phyloP scores from a whole-genome alignment of 2,113 vertebrate species.

The Gymnobelideus leadbeateri region DNA sequence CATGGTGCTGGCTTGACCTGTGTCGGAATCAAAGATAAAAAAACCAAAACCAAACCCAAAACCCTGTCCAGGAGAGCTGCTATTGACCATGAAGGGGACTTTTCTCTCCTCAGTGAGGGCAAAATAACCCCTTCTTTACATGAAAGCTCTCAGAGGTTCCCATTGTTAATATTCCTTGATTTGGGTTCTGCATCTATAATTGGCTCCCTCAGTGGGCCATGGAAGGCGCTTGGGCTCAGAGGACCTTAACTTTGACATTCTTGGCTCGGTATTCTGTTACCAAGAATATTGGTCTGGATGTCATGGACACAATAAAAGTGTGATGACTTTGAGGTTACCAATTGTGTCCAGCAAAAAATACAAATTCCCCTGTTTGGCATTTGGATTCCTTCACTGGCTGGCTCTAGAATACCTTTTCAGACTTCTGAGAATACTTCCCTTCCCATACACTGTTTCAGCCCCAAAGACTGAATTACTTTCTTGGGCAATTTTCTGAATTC shows the following conservation, averaged over 20 bases:
- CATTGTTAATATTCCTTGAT: too few species aligned
- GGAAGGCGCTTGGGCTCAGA: neutral
- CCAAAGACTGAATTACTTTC: too few species aligned
- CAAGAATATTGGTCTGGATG: neutral
- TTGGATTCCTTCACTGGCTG: too few species aligned
- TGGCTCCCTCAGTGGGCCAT: neutral
- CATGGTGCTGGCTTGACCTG: neutral
- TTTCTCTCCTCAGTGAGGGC: neutral
- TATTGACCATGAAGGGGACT: neutral
- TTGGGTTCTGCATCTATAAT: neutral
- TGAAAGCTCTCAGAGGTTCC: neutral
- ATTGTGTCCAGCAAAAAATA: too few species aligned
- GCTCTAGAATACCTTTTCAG: too few species aligned
- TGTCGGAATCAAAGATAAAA: neutral
- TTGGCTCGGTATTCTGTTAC: neutral
- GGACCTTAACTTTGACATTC: neutral
- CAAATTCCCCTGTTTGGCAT: too few species aligned
- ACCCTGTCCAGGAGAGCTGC: neutral
- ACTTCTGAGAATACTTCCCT: too few species aligned
- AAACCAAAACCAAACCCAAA: neutral
- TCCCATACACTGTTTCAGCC: too few species aligned
- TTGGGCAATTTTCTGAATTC: too few species aligned
- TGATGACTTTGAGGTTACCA: too few species aligned
- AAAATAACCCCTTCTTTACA: neutral
- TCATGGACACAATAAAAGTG: too few species aligned